phyloP scores from a whole-genome alignment of 2,888 invertebrate species.

The Drosophila quinaria region DNA sequence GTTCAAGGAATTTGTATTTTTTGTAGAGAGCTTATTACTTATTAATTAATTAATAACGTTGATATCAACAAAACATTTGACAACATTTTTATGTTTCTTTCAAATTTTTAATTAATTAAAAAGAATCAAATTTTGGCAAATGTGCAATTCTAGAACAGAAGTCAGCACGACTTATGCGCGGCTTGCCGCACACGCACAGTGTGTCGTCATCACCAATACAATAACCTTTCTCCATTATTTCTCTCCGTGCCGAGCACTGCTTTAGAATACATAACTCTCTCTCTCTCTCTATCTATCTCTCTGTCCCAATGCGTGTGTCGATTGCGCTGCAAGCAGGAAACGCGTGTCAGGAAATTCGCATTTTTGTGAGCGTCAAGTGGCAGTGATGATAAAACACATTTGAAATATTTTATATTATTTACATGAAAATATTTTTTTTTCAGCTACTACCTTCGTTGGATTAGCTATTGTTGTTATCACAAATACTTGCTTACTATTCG shows the following conservation, averaged over 20 bases:
- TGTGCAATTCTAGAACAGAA: too few relatives aligned
- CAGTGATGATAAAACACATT: conserved; percentile 32
- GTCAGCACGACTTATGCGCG: too few relatives aligned
- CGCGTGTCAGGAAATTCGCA: neutral
- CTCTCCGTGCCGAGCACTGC: neutral
- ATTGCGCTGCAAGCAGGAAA: neutral
- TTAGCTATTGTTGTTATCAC: conserved; percentile 56
- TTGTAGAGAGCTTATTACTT: too few relatives aligned
- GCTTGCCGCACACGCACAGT: too few relatives aligned
- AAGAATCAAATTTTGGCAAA: neutral
- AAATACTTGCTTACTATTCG: conserved; percentile 67
- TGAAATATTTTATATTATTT: conserved; percentile 5
- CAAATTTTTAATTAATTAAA: neutral
- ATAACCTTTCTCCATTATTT: neutral
- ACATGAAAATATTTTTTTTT: conserved; percentile 36
- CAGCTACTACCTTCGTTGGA: conserved; percentile 62
- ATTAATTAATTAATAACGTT: too few relatives aligned
- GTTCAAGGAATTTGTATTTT: neutral
- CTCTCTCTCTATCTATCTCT: neutral
- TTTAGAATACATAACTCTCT: neutral
- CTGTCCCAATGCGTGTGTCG: neutral
- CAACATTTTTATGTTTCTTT: too few relatives aligned
- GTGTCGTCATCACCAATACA: neutral
- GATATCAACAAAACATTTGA: too few relatives aligned
- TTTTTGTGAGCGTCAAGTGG: neutral